Conservation (phyloP, 64 coral and sea anemone genomes). For the Hydrozoanthus tunicans region DNA sequence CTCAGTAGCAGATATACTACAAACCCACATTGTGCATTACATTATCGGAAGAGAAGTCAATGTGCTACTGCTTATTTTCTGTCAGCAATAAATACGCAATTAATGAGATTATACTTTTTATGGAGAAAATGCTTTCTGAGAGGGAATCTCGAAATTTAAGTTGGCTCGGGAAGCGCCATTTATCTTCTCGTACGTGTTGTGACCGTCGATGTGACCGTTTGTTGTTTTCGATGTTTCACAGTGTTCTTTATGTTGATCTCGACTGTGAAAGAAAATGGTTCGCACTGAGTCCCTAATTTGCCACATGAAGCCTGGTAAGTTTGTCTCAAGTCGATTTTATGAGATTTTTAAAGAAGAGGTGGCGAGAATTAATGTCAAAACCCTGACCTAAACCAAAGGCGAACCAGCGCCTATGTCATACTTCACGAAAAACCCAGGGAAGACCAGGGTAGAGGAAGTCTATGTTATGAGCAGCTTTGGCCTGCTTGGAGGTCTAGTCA, state of each 20-base stretch:
- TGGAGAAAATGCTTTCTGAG: constrained; percentile 12
- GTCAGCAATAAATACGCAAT: neutral
- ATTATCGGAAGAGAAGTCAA: constrained; percentile 2
- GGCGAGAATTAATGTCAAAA: neutral
- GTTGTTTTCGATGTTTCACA: neutral
- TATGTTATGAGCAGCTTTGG: neutral
- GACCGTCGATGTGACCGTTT: neutral
- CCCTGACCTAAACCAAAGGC: neutral
- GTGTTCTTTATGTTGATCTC: constrained; percentile 7
- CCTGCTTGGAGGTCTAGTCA: neutral
- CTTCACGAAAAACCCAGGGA: neutral
- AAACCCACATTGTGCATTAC: neutral
- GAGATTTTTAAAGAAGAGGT: constrained; percentile 19
- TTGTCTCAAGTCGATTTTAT: neutral
- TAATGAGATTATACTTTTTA: constrained; percentile 33
- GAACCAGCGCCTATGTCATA: neutral
- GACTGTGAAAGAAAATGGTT: constrained; percentile 7
- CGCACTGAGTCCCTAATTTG: neutral
- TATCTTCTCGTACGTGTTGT: neutral
- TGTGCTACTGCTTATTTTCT: constrained; percentile 17
- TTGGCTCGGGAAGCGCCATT: neutral
- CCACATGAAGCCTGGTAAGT: neutral
- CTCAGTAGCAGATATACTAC: too few relatives aligned
- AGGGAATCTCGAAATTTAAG: neutral
- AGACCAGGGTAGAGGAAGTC: neutral